A percentile compares a stretch with the other conserved stretches of the same genome.
Evolutionary conservation across 2,888 invertebrate species (phyloP).

Genomic region (Scaptomyza cyrtandrae): DNA sequence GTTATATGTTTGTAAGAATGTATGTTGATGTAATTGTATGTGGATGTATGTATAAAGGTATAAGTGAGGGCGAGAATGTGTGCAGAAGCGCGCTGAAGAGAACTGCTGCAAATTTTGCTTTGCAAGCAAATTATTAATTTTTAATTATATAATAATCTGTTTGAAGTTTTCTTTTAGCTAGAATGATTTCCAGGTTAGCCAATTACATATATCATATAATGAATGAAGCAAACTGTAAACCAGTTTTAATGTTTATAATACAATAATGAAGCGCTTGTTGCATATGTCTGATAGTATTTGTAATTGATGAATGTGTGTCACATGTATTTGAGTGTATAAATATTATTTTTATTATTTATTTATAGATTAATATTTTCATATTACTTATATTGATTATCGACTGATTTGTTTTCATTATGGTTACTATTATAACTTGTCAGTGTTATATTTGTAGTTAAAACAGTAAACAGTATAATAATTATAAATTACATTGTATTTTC

Average conservation of each 20-base stretch:
- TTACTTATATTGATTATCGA: constrained; percentile 64
- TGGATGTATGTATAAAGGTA: constrained; percentile 5
- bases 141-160: constrained; percentile 7
- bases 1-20: constrained; percentile 23
- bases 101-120: constrained; percentile 14
- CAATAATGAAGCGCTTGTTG: constrained; percentile 23
- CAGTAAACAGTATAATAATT: constrained; percentile 56
- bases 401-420: constrained; percentile 63
- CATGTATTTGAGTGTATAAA: constrained; percentile 34
- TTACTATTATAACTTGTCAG: constrained; percentile 70
- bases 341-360: constrained; percentile 57
- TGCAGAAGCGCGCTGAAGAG: constrained; percentile 4
- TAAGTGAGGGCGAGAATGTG: constrained; percentile 3
- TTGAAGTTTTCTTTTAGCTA: background rate
- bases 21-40: constrained; percentile 16
- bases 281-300: background rate
- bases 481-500: constrained; percentile 67
- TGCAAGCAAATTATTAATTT: constrained; percentile 6
- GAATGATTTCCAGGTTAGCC: background rate
- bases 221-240: background rate
- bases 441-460: constrained; percentile 72
- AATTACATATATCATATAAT: background rate
- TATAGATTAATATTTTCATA: constrained; percentile 68
- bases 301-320: constrained; percentile 23
- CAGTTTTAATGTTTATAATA: constrained; percentile 10